These are phyloP conservation scores for Lacerta bilineata DNA, from an alignment of 2,797 vertebrate species.

Conservation along the genomic window DNA sequence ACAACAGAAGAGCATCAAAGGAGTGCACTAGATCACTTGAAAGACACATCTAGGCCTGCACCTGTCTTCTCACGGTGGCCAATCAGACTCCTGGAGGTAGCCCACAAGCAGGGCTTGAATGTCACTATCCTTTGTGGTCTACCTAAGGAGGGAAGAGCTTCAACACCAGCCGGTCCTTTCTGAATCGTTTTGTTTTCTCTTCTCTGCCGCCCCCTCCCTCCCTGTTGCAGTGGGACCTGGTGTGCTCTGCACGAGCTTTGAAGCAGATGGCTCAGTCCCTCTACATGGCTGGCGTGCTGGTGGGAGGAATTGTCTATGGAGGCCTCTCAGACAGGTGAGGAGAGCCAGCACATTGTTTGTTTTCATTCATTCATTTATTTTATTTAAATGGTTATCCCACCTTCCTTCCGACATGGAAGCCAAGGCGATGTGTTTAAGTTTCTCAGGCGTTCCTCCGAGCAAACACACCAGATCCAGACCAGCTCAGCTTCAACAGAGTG, in stretches of 20 bases:
- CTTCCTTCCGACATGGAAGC: no score
- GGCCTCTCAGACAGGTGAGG: conserved; percentile 85
- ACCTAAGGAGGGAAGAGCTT: neutral
- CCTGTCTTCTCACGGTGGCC: neutral
- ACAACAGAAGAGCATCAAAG: no score
- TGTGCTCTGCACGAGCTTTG: conserved; percentile 82
- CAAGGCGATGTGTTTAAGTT: no score
- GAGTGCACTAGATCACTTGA: no score
- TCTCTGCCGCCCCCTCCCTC: neutral
- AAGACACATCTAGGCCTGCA: no score
- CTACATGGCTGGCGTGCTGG: conserved; percentile 89
- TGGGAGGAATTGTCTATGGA: conserved; percentile 85
- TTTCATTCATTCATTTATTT: no score
- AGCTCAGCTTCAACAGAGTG: no score
- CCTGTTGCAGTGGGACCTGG: conserved; percentile 86
- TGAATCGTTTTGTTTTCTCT: neutral
- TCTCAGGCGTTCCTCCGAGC: no score
- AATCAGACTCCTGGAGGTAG: neutral
- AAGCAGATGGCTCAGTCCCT: conserved; percentile 86
- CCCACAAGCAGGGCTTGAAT: neutral
- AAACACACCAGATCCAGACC: no score
- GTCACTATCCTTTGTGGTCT: neutral
- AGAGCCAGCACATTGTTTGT: no score
- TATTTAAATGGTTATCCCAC: no score
- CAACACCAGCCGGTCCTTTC: fast-evolving